Conservation (phyloP, 2,797 vertebrate genomes). For the Enoplosus armatus region DNA sequence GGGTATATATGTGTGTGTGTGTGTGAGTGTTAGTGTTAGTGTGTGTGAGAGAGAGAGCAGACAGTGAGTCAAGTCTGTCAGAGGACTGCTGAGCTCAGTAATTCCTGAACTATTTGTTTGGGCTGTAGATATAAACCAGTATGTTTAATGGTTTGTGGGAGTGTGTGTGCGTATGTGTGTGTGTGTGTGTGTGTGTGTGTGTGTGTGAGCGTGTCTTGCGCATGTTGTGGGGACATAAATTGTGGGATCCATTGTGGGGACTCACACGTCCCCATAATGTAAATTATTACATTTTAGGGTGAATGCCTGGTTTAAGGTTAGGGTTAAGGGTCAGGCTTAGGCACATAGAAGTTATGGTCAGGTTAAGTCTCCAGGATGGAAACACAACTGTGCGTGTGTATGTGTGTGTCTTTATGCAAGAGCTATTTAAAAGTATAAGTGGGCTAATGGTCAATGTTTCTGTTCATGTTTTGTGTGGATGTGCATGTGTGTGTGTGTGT, state of each 20-base stretch:
- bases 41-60: neutral
- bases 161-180: neutral
- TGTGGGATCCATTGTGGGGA: too few relatives aligned
- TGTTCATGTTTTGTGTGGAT: neutral
- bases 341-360: too few relatives aligned
- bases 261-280: too few relatives aligned
- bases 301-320: too few relatives aligned
- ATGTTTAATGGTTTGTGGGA: neutral
- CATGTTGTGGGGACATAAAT: too few relatives aligned
- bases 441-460: neutral
- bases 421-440: neutral
- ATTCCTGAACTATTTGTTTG: slow-evolving; percentile 26
- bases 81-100: slow-evolving; percentile 17
- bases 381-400: neutral
- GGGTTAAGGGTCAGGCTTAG: too few relatives aligned
- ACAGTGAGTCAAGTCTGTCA: slow-evolving; percentile 14
- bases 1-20: neutral
- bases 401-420: neutral
- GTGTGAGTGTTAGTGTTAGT: neutral
- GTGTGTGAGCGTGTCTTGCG: neutral
- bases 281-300: too few relatives aligned
- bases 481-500: neutral
- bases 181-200: neutral
- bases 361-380: too few relatives aligned
- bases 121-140: slow-evolving; percentile 11